A percentile compares a stretch with the other conserved stretches of the same genome.
These are phyloP conservation scores for Scyliorhinus canicula DNA, from an alignment of 2,797 vertebrate species.

Conservation along the genomic window DNA sequence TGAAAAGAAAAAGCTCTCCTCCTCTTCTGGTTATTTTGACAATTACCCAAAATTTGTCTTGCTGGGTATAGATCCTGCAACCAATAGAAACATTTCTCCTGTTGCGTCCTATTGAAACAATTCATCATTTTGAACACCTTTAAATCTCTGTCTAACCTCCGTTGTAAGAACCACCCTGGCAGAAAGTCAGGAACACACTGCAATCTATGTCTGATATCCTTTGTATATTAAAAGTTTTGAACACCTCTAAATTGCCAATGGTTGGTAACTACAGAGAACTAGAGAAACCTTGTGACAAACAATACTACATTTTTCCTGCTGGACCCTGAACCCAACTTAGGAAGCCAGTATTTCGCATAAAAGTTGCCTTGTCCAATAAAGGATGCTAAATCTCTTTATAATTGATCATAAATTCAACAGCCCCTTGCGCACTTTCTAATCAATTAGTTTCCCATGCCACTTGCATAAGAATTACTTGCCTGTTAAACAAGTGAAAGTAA, in stretches of 20 bases:
- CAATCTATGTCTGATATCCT: neutral
- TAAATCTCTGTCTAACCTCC: neutral
- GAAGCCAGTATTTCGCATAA: neutral
- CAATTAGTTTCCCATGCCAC: neutral
- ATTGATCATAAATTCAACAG: too few relatives aligned
- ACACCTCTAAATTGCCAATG: neutral
- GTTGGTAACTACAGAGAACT: neutral
- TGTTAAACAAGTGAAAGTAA: conserved; percentile 18
- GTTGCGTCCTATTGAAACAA: neutral
- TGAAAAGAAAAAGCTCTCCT: too few relatives aligned
- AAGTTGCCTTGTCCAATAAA: neutral
- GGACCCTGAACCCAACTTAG: neutral
- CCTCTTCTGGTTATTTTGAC: neutral
- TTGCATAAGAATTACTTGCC: neutral
- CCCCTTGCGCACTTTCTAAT: neutral
- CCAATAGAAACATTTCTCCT: neutral
- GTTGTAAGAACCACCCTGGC: neutral
- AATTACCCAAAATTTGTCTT: neutral
- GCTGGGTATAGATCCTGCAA: neutral
- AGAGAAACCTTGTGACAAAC: neutral
- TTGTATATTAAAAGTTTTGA: neutral
- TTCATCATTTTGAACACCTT: neutral
- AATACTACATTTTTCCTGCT: neutral
- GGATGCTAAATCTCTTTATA: too few relatives aligned
- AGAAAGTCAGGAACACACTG: neutral